These are phyloP conservation scores for Steinernema carpocapsae DNA, from an alignment of 2,888 invertebrate genomes.

Conservation along the genomic window DNA sequence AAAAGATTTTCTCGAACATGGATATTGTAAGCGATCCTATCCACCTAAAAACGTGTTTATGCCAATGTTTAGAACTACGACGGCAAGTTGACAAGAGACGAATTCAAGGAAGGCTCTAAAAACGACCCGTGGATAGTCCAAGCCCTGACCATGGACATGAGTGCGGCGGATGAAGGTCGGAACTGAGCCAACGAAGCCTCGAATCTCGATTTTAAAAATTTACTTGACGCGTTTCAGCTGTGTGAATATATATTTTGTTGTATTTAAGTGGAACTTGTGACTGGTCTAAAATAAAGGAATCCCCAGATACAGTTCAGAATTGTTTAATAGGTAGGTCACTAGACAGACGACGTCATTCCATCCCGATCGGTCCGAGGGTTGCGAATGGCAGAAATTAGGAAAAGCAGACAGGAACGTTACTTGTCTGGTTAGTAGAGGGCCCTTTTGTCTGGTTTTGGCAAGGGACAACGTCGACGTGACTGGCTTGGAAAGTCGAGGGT, in stretches of 20 bases:
- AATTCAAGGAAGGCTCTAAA: constrained; percentile 72
- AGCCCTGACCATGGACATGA: constrained; percentile 70
- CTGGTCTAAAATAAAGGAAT: no score
- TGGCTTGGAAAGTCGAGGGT: no score
- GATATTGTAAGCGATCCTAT: constrained; percentile 68
- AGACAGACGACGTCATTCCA: no score
- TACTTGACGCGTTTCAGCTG: no score
- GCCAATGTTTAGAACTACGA: constrained; percentile 71
- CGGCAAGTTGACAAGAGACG: constrained; percentile 71
- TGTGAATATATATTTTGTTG: neutral
- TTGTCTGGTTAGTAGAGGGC: no score
- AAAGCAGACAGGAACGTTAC: no score
- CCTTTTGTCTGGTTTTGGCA: no score
- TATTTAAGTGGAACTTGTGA: neutral
- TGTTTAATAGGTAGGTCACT: no score
- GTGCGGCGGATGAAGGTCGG: neutral
- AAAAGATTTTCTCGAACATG: constrained; percentile 72
- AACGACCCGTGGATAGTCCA: constrained; percentile 73
- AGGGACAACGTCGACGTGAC: no score
- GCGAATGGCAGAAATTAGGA: no score
- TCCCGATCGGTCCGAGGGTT: no score
- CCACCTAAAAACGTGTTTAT: neutral
- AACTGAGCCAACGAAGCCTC: neutral
- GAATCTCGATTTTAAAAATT: neutral
- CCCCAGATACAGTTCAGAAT: no score